Base-by-base conservation (phyloP, 2,113 vertebrate species). In the Nothoprocta perdicaria region DNA sequence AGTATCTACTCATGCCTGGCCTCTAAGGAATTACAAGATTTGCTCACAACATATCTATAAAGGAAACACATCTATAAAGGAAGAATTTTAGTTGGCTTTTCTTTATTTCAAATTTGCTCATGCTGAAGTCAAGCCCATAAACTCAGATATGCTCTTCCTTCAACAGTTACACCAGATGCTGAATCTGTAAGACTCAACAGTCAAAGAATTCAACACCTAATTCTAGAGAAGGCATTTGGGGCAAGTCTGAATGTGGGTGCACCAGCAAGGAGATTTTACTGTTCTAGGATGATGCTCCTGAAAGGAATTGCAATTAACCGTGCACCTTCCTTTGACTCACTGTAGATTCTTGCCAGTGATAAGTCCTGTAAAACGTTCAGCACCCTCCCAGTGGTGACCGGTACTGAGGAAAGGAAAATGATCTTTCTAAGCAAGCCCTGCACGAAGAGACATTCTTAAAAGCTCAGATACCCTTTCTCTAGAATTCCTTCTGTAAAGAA, bases 301-400 rank as follows among this genome's bases (percentile, higher is more conserved):
- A 41, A 76, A 80, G 80, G 12, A 68, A 68, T 0, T 76, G 46
- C 41, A 53, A 38, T 38, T 80, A 40, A 58, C 50, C 22, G 16
- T 22, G 48, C 67, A 52, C 26, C 3, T 83, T 76, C 41, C 67
- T 67, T 68, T 17, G 46, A 77, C 68, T 45, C 6, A 15, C 19
- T 19, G 5, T 14, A 33, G 65, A 73, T 45, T 73, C 31, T 79
- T 41, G 14, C 6, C 65, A 80, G 52, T 6, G 41, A 58, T 12
- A 71, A 82, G n/a, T 33, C 29, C 80, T 67, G 3, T 9, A 53
- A 68, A 4, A 27, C 9, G 61, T 82, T 75, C 38, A 40, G 40
- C 46, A 52, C 7, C 2, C 31, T 35, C 12, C 19, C 12, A 50
- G 29, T 0, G 1, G 48, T 2, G 5, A 14, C 35, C 46, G 45